Percentiles rank a stretch among this genome's conserved stretches.
Evolutionary conservation across 2,888 invertebrate species (phyloP).

Genomic region (Heliconius sara): DNA sequence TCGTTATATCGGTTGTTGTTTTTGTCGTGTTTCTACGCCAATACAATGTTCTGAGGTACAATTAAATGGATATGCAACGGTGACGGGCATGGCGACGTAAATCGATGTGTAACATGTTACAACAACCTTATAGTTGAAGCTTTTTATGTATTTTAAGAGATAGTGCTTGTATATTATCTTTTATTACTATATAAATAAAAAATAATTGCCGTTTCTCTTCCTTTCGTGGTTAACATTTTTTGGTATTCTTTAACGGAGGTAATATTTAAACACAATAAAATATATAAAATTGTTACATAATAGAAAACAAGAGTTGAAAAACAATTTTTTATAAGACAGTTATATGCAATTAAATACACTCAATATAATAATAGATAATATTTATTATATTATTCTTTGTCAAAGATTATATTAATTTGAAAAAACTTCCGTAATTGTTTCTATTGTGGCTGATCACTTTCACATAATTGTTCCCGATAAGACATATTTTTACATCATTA

Average conservation of each 20-base stretch:
- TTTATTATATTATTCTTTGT: constrained; percentile 15
- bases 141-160: constrained; percentile 7
- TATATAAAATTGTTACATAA: neutral
- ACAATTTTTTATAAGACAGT: neutral
- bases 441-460: constrained; percentile 1
- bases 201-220: neutral
- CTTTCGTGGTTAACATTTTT: neutral
- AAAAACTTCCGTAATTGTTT: constrained; percentile 11
- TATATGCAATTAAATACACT: neutral
- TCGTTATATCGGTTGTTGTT: constrained; percentile 43
- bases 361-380: neutral
- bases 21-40: constrained; percentile 45
- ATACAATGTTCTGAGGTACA: constrained; percentile 35
- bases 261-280: neutral
- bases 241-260: neutral
- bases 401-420: neutral
- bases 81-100: constrained; percentile 33
- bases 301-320: neutral
- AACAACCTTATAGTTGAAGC: constrained; percentile 5
- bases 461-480: constrained; percentile 12
- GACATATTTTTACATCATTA: constrained; percentile 19
- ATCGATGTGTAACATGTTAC: constrained; percentile 25
- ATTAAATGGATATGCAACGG: constrained; percentile 42
- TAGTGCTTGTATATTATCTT: neutral
- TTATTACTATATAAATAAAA: constrained; percentile 4